Evolutionary conservation across 2,113 vertebrate genomes (phyloP).

Genomic region (Chascanopsetta lugubris): DNA sequence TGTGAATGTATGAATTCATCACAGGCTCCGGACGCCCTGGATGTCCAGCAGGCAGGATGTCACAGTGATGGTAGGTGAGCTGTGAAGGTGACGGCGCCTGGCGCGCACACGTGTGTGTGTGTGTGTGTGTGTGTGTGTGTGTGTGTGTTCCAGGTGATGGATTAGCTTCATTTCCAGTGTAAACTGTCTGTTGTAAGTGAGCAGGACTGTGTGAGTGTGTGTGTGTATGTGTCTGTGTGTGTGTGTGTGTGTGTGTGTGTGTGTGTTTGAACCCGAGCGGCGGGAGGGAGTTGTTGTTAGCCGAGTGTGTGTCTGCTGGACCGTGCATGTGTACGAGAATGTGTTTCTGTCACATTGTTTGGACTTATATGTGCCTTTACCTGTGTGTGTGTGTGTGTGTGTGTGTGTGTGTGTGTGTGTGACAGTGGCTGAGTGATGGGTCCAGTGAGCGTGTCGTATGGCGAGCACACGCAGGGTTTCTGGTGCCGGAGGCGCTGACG

Average conservation of each 20-base stretch:
- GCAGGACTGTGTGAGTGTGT: constrained; percentile 51
- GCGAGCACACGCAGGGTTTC: constrained; percentile 56
- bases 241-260: constrained; percentile 54
- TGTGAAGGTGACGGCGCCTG: constrained; percentile 76
- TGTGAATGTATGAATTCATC: constrained; percentile 55
- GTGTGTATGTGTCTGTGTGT: constrained; percentile 69
- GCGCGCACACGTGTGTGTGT: constrained; percentile 40
- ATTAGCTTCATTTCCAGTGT: constrained; percentile 83
- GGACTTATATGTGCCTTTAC: constrained; percentile 53
- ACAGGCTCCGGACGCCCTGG: constrained; percentile 37
- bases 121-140: constrained; percentile 52
- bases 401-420: constrained; percentile 50
- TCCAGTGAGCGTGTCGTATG: constrained; percentile 60
- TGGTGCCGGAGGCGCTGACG: constrained; percentile 55
- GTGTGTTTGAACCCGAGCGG: constrained; percentile 58
- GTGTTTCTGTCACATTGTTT: constrained; percentile 57
- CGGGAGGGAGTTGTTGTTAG: constrained; percentile 50
- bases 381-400: constrained; percentile 39
- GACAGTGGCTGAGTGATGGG: constrained; percentile 70
- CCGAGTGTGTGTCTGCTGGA: constrained; percentile 70
- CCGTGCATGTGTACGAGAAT: constrained; percentile 57
- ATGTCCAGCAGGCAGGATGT: constrained; percentile 70
- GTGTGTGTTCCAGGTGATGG: constrained; percentile 75
- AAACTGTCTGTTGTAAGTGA: constrained; percentile 76
- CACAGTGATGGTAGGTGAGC: constrained; percentile 74